phyloP scores from a whole-genome alignment of 1,140 invertebrate species.

The Leptopilina clavipes region DNA sequence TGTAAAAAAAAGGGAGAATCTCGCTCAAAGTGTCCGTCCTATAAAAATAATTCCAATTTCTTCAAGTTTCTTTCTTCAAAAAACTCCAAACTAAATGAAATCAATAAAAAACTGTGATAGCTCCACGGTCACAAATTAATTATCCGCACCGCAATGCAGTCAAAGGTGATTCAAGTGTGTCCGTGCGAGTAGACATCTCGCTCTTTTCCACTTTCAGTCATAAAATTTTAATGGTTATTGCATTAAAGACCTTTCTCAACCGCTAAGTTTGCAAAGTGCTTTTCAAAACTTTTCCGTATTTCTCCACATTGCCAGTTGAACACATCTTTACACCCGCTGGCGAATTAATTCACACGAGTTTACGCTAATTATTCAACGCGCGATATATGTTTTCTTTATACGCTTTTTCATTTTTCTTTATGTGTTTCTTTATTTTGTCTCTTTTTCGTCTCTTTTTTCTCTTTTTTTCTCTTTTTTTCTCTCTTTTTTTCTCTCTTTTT shows the following conservation, averaged over 20 bases:
- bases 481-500: too few species aligned
- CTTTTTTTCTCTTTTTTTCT: too few species aligned
- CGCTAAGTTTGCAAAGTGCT: conserved; percentile 20
- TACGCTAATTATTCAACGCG: background rate
- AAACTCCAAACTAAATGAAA: conserved; percentile 10
- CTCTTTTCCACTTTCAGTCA: conserved; percentile 28
- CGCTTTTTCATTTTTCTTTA: too few species aligned
- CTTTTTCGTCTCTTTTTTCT: too few species aligned
- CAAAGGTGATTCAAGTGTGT: conserved; percentile 15
- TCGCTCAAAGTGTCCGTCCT: background rate
- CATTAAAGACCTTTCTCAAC: conserved; percentile 35
- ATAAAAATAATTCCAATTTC: background rate
- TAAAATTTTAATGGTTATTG: conserved; percentile 38
- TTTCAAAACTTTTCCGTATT: conserved; percentile 14
- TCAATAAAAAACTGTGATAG: conserved; percentile 30
- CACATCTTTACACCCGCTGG: background rate
- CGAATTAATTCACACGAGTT: background rate
- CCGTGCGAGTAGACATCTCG: conserved; percentile 21
- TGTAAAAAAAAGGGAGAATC: background rate
- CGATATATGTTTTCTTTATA: background rate
- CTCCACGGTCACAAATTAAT: conserved; percentile 16
- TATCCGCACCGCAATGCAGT: conserved; percentile 27
- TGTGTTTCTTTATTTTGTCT: too few species aligned
- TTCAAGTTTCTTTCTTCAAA: background rate
- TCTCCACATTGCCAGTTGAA: background rate